Conservation (phyloP, 2,888 invertebrate genomes). For the Plagodis dolabraria region DNA sequence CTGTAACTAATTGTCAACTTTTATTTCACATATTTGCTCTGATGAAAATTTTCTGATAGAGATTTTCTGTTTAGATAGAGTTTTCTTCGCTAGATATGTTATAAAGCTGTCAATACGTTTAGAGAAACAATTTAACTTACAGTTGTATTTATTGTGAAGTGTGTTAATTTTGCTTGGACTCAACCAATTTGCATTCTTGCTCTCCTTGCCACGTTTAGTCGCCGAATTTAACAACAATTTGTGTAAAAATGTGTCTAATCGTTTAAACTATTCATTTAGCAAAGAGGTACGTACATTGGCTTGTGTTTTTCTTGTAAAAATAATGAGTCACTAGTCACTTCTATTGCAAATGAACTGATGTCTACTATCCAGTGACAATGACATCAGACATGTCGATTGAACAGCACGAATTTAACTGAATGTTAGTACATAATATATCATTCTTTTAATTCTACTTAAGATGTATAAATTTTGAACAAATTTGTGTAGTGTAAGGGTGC, state of each 20-base stretch:
- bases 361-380: background rate
- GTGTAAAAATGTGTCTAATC: constrained; percentile 46
- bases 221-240: constrained; percentile 40
- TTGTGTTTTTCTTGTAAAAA: constrained; percentile 28
- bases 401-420: too few species aligned
- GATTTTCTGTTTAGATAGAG: too few species aligned
- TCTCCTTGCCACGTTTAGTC: constrained; percentile 70
- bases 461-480: too few species aligned
- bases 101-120: too few species aligned
- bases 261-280: constrained; percentile 31
- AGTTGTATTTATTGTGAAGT: constrained; percentile 1
- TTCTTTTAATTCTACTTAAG: too few species aligned
- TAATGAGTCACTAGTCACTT: constrained; percentile 9
- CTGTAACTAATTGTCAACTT: too few species aligned
- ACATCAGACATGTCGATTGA: background rate
- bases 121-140: background rate
- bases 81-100: too few species aligned
- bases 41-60: too few species aligned
- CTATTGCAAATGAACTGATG: too few species aligned
- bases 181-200: constrained; percentile 52
- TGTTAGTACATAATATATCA: too few species aligned
- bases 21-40: too few species aligned
- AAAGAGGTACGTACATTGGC: constrained; percentile 27
- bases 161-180: constrained; percentile 31
- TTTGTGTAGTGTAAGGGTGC: too few species aligned